Percentiles rank a stretch among this genome's conserved stretches.
phyloP scores from a whole-genome alignment of 2,888 invertebrate genomes.

The Diarsia mendica region DNA sequence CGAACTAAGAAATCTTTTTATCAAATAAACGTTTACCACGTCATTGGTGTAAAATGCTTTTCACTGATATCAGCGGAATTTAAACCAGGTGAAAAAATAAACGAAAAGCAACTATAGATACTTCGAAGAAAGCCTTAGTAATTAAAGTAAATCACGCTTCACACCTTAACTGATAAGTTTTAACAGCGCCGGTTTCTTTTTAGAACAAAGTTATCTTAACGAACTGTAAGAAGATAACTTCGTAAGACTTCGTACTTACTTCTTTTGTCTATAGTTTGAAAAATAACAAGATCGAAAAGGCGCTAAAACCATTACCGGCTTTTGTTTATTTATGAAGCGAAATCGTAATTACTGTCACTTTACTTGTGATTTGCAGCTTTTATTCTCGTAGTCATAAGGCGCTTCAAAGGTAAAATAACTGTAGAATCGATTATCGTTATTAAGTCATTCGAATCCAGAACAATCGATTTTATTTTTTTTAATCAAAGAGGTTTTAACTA shows the following conservation, averaged over 20 bases:
- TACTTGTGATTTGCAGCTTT: not conserved
- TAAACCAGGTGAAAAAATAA: conserved; percentile 9
- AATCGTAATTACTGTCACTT: conserved; percentile 18
- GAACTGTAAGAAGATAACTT: conserved; percentile 31
- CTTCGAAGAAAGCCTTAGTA: conserved; percentile 10
- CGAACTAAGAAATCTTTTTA: not conserved
- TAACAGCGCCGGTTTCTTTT: conserved; percentile 29
- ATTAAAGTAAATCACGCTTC: conserved; percentile 53
- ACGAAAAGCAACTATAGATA: not conserved
- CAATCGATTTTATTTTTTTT: conserved; percentile 29
- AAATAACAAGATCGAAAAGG: conserved; percentile 19
- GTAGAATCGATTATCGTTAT: conserved; percentile 41
- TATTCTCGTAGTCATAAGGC: not conserved
- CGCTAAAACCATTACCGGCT: conserved; percentile 9
- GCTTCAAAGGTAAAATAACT: not conserved
- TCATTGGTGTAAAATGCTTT: conserved; percentile 5
- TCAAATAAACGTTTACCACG: not conserved
- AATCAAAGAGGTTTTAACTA: conserved; percentile 13
- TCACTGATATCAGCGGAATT: not conserved
- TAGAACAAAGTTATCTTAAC: conserved; percentile 40
- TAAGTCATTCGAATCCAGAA: conserved; percentile 45
- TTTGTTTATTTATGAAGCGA: conserved; percentile 31
- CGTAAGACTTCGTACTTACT: conserved; percentile 1
- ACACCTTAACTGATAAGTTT: conserved; percentile 60
- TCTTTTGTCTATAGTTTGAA: conserved; percentile 33